These are phyloP conservation scores for Rhea pennata DNA, from an alignment of 2,113 vertebrate species.

Conservation along the genomic window DNA sequence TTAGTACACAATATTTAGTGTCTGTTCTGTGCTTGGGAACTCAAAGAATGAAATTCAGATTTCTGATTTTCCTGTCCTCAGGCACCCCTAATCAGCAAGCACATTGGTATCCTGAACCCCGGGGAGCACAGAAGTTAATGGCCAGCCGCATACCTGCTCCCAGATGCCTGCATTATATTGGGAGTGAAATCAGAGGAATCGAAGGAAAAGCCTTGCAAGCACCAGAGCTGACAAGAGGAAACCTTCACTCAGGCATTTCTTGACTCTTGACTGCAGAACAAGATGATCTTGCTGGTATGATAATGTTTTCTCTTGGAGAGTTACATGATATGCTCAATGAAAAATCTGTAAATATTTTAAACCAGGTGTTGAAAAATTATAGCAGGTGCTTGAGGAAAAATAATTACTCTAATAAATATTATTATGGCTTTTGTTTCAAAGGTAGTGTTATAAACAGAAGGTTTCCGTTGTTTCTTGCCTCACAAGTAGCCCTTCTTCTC, in stretches of 20 bases:
- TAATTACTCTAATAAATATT: background rate
- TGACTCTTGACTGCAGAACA: background rate
- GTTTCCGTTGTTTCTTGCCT: background rate
- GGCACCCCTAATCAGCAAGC: background rate
- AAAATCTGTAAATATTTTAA: background rate
- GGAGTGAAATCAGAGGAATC: background rate
- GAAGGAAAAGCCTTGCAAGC: accelerated
- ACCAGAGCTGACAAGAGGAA: background rate
- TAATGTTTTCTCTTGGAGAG: background rate
- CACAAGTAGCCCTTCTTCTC: background rate
- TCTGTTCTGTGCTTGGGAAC: background rate
- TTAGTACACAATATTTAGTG: too few species aligned
- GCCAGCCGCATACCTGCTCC: background rate
- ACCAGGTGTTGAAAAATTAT: background rate
- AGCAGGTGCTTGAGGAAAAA: background rate
- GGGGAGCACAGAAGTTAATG: background rate
- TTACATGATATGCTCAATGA: background rate
- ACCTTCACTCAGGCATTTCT: background rate
- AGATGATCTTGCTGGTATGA: background rate
- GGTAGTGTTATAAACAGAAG: background rate
- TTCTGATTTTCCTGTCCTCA: background rate
- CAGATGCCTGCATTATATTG: accelerated
- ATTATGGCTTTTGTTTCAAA: background rate
- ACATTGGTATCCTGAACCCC: background rate
- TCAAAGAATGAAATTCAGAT: background rate